phyloP scores from a whole-genome alignment of 2,797 vertebrate species.

The Brachyrhaphis roseni region DNA sequence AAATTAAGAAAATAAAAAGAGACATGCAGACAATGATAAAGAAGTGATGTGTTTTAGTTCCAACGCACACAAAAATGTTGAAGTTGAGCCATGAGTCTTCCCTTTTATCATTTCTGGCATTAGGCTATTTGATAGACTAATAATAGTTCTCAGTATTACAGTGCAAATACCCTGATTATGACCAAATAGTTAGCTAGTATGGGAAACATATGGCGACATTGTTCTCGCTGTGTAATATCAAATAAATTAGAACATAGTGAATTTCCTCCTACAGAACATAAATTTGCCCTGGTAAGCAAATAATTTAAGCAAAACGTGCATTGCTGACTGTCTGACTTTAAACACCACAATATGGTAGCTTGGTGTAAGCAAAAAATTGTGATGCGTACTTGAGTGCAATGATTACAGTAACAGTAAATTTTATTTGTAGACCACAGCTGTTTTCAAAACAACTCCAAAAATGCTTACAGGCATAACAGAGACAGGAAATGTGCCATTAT shows the following conservation, averaged over 20 bases:
- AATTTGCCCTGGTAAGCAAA: not conserved
- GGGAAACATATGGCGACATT: not conserved
- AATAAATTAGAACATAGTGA: not conserved
- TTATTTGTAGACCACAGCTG: not conserved
- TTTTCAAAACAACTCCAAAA: not conserved
- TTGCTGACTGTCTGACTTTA: not conserved
- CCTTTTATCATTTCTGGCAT: not conserved
- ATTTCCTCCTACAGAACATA: not conserved
- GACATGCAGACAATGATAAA: not conserved
- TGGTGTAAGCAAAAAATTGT: not conserved
- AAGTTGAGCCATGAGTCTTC: not conserved
- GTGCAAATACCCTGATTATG: not conserved
- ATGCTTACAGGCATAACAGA: too few relatives aligned
- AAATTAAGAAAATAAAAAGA: not conserved
- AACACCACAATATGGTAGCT: not conserved
- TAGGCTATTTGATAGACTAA: not conserved
- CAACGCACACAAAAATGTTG: not conserved
- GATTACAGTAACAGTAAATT: not conserved
- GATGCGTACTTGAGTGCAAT: not conserved
- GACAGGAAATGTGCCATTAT: not conserved
- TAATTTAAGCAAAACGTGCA: not conserved
- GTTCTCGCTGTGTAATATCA: not conserved
- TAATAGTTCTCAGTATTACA: not conserved
- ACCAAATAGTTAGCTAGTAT: not conserved
- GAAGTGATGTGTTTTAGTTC: not conserved